A percentile compares a stretch with the other conserved stretches of the same genome.
Evolutionary conservation across 2,888 invertebrate genomes (phyloP).

Genomic region (Periphyllus acericola): DNA sequence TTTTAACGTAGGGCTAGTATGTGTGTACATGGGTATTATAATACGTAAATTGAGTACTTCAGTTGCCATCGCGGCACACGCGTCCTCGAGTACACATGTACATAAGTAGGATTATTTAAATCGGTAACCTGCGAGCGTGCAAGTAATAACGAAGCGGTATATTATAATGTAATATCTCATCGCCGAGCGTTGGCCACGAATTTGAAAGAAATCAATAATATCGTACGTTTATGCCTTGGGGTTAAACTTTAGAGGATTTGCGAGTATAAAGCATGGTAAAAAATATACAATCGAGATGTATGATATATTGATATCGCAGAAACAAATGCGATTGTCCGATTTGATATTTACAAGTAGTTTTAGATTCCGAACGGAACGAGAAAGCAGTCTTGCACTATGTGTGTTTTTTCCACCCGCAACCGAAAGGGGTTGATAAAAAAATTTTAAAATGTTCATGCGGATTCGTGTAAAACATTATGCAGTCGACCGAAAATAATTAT

Average conservation of each 20-base stretch:
- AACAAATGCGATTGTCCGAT: background rate
- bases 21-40: background rate
- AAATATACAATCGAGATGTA: background rate
- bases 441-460: background rate
- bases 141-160: background rate
- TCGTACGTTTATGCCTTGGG: background rate
- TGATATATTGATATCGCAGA: background rate
- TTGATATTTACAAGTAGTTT: background rate
- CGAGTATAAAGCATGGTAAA: background rate
- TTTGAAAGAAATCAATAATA: background rate
- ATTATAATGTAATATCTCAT: background rate
- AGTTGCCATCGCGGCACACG: background rate
- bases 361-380: background rate
- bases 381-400: background rate
- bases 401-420: background rate
- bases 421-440: background rate
- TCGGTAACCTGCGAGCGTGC: background rate
- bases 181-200: background rate
- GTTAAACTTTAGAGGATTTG: background rate
- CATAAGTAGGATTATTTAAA: slow-evolving; percentile 38
- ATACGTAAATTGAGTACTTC: slow-evolving; percentile 25
- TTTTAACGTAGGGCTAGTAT: slow-evolving; percentile 8
- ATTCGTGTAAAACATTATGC: background rate
- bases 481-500: background rate
- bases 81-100: background rate